These are phyloP conservation scores for Hippocampus guttulatus DNA, from an alignment of 2,113 vertebrate species.

Conservation along the genomic window DNA sequence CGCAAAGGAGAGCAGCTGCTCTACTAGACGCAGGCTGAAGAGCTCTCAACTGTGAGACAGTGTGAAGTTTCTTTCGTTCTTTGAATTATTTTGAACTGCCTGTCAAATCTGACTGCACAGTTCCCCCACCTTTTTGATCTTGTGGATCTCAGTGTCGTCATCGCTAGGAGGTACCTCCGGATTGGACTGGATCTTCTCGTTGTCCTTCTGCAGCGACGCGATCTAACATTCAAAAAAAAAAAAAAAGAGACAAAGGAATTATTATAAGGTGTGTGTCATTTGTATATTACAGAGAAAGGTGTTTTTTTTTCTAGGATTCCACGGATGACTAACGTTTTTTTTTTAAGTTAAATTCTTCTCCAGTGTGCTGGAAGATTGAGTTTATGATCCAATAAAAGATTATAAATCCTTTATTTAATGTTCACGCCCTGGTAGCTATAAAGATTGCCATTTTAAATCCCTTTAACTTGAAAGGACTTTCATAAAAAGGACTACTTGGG, in stretches of 20 bases:
- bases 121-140: conserved; percentile 90
- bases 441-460: not conserved
- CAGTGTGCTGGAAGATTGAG: not conserved
- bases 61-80: not conserved
- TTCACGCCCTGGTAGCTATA: not conserved
- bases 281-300: conserved; percentile 69
- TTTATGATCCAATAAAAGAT: not conserved
- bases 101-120: not conserved
- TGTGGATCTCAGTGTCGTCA: conserved; percentile 92
- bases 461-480: too few relatives aligned
- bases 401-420: not conserved
- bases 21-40: not conserved
- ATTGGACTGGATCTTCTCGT: conserved; percentile 87
- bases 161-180: conserved; percentile 76
- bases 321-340: not conserved
- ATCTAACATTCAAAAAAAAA: conserved; percentile 71
- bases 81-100: conserved; percentile 10
- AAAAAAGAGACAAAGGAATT: not conserved
- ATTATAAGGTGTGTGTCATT: conserved; percentile 25
- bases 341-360: not conserved
- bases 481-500: too few relatives aligned
- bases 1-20: not conserved
- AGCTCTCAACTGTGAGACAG: conserved; percentile 1
- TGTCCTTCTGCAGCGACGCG: conserved; percentile 85
- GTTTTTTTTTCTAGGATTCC: conserved; percentile 53